Evolutionary conservation across 2,797 vertebrate genomes (phyloP).

Genomic region (Pogonophryne albipinna): DNA sequence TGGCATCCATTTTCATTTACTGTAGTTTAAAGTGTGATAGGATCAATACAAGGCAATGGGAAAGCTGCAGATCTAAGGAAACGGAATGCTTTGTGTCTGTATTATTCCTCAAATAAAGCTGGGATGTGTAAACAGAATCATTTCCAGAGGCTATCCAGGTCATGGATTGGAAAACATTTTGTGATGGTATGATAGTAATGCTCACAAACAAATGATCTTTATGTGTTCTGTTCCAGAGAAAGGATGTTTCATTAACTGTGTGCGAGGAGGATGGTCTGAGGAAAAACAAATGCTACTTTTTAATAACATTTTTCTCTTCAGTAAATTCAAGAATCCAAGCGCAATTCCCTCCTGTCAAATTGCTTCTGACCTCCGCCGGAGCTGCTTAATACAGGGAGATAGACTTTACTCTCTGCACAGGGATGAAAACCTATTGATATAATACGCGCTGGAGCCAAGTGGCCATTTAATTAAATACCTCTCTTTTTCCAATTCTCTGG

Average conservation of each 20-base stretch:
- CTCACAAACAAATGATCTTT: neutral
- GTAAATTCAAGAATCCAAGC: neutral
- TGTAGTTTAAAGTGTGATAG: neutral
- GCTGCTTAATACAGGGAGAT: slow-evolving; percentile 8
- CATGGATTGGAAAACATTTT: slow-evolving; percentile 3
- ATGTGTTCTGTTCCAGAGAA: neutral
- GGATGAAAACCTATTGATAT: slow-evolving; percentile 15
- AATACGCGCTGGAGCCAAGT: slow-evolving; percentile 15
- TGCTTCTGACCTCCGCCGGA: slow-evolving; percentile 27
- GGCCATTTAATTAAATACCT: slow-evolving; percentile 36
- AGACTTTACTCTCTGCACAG: slow-evolving; percentile 4
- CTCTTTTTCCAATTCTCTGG: slow-evolving; percentile 12
- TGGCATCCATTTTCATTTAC: slow-evolving; percentile 35
- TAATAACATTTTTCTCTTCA: slow-evolving; percentile 2
- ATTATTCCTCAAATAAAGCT: neutral
- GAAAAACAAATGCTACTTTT: slow-evolving; percentile 9
- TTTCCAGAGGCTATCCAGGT: slow-evolving; percentile 13
- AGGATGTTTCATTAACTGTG: slow-evolving; percentile 8
- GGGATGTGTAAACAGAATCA: slow-evolving; percentile 4
- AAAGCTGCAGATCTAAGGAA: slow-evolving; percentile 16
- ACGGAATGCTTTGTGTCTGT: slow-evolving; percentile 4
- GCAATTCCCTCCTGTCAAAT: slow-evolving; percentile 24
- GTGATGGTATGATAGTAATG: neutral
- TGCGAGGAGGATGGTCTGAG: neutral
- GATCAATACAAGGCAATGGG: slow-evolving; percentile 23